Percentiles rank a stretch among this genome's conserved stretches.
phyloP scores from a whole-genome alignment of 2,797 vertebrate genomes.

The Acropternis orthonyx region DNA sequence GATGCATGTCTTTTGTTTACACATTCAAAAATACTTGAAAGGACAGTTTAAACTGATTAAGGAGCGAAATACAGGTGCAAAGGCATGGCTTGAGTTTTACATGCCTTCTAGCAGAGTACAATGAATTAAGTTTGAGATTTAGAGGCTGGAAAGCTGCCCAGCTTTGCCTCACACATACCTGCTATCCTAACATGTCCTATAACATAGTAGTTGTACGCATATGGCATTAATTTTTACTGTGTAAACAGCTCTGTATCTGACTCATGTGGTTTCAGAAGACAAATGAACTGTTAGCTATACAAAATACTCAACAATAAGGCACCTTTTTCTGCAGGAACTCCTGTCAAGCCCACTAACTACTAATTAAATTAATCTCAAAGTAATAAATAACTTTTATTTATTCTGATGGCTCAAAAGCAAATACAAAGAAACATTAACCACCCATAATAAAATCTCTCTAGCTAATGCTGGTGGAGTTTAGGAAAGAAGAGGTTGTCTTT shows the following conservation, averaged over 20 bases:
- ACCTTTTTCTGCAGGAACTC: not conserved
- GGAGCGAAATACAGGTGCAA: not conserved
- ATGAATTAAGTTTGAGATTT: not conserved
- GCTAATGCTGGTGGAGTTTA: accelerated
- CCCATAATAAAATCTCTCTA: not conserved
- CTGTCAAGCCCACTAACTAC: not conserved
- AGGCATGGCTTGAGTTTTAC: not conserved
- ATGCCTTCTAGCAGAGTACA: not conserved
- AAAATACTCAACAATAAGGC: not conserved
- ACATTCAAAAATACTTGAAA: not conserved
- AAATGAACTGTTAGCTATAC: not conserved
- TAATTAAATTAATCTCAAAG: not conserved
- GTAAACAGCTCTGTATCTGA: not conserved
- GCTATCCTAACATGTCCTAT: not conserved
- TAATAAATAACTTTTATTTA: conserved; percentile 21
- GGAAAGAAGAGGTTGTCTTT: not conserved
- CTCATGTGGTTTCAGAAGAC: not conserved
- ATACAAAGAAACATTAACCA: not conserved
- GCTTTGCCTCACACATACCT: not conserved
- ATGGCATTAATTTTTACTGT: not conserved
- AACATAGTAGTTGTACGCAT: not conserved
- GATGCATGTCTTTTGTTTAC: not conserved
- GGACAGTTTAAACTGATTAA: not conserved
- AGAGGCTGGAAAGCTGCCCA: not conserved
- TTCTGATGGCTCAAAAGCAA: not conserved